These are phyloP conservation scores for Scaptomyza tumidula DNA, from an alignment of 2,888 invertebrate species.

Conservation along the genomic window DNA sequence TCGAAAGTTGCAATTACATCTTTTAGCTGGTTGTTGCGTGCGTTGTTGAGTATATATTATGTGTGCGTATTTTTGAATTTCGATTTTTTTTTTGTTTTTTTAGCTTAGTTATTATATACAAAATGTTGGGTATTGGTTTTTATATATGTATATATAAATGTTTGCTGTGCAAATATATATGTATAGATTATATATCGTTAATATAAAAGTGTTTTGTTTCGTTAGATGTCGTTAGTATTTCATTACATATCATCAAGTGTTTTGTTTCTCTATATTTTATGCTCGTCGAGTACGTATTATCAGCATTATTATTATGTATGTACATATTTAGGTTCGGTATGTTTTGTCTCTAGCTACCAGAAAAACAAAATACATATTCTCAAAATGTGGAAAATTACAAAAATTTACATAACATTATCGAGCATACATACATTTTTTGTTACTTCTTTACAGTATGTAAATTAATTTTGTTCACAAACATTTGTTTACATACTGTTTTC, in stretches of 20 bases:
- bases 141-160: constrained; percentile 65
- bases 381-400: constrained; percentile 67
- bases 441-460: constrained; percentile 45
- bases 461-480: constrained; percentile 56
- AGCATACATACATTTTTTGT: constrained; percentile 7
- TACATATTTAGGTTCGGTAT: constrained; percentile 36
- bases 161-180: constrained; percentile 81
- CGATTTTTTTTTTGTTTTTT: constrained; percentile 48
- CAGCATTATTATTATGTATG: constrained; percentile 17
- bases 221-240: constrained; percentile 58
- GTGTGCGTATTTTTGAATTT: constrained; percentile 67
- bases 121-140: constrained; percentile 71
- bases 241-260: constrained; percentile 62
- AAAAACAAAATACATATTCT: constrained; percentile 51
- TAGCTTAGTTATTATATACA: constrained; percentile 73
- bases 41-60: constrained; percentile 55
- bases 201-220: constrained; percentile 66
- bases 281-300: constrained; percentile 61
- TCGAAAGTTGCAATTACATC: constrained; percentile 18
- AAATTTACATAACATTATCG: constrained; percentile 59
- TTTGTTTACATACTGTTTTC: constrained; percentile 19
- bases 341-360: constrained; percentile 55
- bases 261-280: constrained; percentile 44
- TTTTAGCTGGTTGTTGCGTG: constrained; percentile 22
- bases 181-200: constrained; percentile 75